Conservation (phyloP, 2,888 invertebrate genomes). For the Xestoiulus laeticollis region DNA sequence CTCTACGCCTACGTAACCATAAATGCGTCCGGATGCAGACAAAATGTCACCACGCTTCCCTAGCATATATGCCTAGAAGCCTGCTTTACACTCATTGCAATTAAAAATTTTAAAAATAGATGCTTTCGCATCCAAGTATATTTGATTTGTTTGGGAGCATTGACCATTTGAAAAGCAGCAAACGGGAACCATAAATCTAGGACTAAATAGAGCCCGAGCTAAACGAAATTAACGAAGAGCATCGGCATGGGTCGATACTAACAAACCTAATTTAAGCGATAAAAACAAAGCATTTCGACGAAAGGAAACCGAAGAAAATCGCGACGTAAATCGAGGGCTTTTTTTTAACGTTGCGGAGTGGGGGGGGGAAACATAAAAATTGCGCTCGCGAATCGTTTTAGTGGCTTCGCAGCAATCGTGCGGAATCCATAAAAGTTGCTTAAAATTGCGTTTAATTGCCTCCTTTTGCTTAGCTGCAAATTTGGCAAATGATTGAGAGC, state of each 20-base stretch:
- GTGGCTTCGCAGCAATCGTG: constrained; percentile 15
- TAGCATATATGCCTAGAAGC: no score
- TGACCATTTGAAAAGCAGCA: no score
- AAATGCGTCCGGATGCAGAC: no score
- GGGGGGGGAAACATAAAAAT: not conserved
- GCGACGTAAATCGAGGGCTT: not conserved
- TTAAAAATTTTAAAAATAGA: no score
- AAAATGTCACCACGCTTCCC: no score
- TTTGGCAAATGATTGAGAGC: not conserved
- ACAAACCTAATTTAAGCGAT: not conserved
- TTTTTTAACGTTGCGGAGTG: not conserved
- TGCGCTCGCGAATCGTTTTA: not conserved
- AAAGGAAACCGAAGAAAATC: not conserved
- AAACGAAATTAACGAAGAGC: not conserved
- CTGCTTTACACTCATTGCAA: no score
- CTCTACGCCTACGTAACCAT: no score
- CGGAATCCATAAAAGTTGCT: constrained; percentile 25
- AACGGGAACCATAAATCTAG: no score
- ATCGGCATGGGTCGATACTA: not conserved
- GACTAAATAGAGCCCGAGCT: not conserved
- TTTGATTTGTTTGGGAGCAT: no score
- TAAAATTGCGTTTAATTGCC: not conserved
- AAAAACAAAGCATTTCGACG: not conserved
- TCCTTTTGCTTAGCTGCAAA: not conserved
- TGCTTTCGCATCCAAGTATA: no score